phyloP scores from a whole-genome alignment of 2,888 invertebrate genomes.

The Ornithoptera alexandrae region DNA sequence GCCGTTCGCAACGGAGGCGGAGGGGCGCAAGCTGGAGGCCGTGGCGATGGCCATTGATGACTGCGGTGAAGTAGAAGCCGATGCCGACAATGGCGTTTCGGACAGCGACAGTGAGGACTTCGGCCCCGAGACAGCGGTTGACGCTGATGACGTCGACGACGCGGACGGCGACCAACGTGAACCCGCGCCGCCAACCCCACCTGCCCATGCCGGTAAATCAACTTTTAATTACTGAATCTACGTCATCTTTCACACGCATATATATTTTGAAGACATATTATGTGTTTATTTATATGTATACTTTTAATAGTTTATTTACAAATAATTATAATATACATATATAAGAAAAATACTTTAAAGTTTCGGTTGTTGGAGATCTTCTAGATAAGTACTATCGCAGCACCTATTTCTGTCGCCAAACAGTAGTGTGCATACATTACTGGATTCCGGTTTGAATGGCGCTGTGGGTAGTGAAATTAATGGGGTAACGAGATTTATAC shows the following conservation, averaged over 20 bases:
- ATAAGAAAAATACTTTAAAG: too few species aligned
- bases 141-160: constrained; percentile 75
- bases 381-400: too few species aligned
- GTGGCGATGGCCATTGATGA: constrained; percentile 56
- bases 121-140: constrained; percentile 88
- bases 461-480: too few species aligned
- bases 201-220: constrained; percentile 77
- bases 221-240: not conserved
- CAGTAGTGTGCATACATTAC: too few species aligned
- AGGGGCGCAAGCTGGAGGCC: constrained; percentile 51
- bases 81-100: constrained; percentile 64
- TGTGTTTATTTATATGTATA: not conserved
- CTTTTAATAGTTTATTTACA: not conserved
- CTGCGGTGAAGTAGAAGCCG: constrained; percentile 47
- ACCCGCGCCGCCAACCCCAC: constrained; percentile 78
- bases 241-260: too few species aligned
- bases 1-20: constrained; percentile 68
- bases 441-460: too few species aligned
- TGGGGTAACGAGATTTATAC: too few species aligned
- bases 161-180: constrained; percentile 60
- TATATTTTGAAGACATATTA: not conserved
- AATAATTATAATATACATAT: not conserved
- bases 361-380: too few species aligned
- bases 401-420: too few species aligned
- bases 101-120: constrained; percentile 84